phyloP scores from a whole-genome alignment of 1,140 invertebrate genomes.

The Hormaphis cornu region DNA sequence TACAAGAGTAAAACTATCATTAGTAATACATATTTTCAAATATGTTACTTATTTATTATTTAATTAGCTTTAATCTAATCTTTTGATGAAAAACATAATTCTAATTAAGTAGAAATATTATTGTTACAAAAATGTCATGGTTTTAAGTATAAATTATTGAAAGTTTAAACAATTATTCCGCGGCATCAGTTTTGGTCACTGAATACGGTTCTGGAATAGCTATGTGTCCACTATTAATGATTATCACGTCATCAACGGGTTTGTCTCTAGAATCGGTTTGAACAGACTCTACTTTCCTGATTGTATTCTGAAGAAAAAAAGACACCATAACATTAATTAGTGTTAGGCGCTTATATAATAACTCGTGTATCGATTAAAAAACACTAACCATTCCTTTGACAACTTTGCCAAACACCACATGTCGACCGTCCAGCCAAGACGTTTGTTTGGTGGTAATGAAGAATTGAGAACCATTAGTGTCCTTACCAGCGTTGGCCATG shows the following conservation, averaged over 20 bases:
- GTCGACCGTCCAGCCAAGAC: constrained; percentile 88
- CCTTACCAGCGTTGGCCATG: constrained; percentile 93
- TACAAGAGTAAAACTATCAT: too few species aligned
- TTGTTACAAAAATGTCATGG: not conserved
- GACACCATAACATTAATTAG: not conserved
- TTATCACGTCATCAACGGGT: constrained; percentile 69
- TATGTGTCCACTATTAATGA: constrained; percentile 62
- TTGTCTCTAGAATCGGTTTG: constrained; percentile 65
- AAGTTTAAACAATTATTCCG: too few species aligned
- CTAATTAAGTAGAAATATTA: not conserved
- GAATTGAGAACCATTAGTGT: constrained; percentile 98
- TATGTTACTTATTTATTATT: too few species aligned
- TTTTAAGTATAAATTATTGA: not conserved
- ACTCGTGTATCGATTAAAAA: not conserved
- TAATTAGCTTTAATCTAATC: too few species aligned
- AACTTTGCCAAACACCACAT: constrained; percentile 96
- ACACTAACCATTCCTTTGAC: constrained; percentile 73
- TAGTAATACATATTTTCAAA: too few species aligned
- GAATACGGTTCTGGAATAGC: constrained; percentile 63
- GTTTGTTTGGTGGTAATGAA: constrained; percentile 90
- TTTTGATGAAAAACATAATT: too few species aligned
- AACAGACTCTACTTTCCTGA: constrained; percentile 72
- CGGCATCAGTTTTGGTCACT: constrained; percentile 71
- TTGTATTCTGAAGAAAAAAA: constrained; percentile 54
- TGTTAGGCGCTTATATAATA: not conserved